Percentiles rank a stretch among this genome's conserved stretches.
Conservation (phyloP, 1,140 invertebrate genomes). For the Sesamia nonagrioides region DNA sequence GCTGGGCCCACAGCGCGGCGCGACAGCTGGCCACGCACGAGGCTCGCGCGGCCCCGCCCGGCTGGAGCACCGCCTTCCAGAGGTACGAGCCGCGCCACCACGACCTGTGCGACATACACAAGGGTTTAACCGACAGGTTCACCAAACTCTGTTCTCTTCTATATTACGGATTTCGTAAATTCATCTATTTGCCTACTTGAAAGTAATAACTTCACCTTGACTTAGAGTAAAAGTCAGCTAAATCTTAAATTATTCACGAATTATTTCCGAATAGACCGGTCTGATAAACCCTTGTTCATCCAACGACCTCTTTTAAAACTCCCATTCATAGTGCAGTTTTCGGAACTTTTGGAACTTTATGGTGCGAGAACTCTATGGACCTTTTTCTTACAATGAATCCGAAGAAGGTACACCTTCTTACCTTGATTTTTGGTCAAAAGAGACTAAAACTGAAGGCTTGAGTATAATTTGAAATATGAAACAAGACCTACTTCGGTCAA, state of each 20-base stretch:
- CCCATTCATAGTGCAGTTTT: slow-evolving; percentile 1
- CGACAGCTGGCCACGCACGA: slow-evolving; percentile 71
- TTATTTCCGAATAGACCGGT: too few relatives aligned
- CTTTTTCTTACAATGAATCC: neutral
- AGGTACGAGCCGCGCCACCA: slow-evolving; percentile 73
- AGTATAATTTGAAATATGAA: neutral
- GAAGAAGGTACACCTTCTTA: neutral
- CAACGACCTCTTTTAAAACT: neutral
- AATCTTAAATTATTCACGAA: too few relatives aligned
- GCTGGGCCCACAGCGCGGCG: slow-evolving; percentile 66
- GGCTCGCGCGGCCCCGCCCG: slow-evolving; percentile 79
- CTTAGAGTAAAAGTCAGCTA: too few relatives aligned
- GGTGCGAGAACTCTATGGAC: slow-evolving; percentile 29
- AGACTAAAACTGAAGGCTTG: neutral
- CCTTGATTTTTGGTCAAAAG: neutral
- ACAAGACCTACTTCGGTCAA: neutral
- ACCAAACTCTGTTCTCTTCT: too few relatives aligned
- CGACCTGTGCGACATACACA: too few relatives aligned
- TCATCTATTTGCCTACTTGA: too few relatives aligned
- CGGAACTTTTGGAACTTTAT: neutral
- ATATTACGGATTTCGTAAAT: too few relatives aligned
- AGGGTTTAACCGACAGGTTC: neutral
- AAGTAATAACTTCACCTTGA: too few relatives aligned
- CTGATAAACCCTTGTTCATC: slow-evolving; percentile 3
- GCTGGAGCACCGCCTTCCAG: slow-evolving; percentile 82